Evolutionary conservation across 2,888 invertebrate genomes (phyloP).

Genomic region (Conus canariensis): DNA sequence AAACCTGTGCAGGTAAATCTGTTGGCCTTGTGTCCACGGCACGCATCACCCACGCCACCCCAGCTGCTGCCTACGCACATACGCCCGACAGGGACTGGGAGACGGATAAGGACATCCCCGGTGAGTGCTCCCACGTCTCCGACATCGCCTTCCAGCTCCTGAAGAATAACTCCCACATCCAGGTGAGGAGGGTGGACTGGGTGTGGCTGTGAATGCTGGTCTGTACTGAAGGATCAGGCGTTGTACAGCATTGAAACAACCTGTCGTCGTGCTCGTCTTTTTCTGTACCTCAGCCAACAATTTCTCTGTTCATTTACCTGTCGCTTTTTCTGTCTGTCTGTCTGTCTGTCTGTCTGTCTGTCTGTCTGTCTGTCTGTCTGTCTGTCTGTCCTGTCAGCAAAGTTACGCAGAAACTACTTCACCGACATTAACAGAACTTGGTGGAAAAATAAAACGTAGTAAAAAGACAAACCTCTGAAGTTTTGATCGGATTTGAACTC

Average conservation of each 20-base stretch:
- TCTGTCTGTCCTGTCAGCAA: constrained; percentile 9
- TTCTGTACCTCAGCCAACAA: too few species aligned
- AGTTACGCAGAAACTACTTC: too few species aligned
- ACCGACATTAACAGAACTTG: too few species aligned
- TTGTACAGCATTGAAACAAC: too few species aligned
- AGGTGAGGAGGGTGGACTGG: constrained; percentile 52
- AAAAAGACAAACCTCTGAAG: too few species aligned
- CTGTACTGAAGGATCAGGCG: too few species aligned
- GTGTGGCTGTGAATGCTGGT: background rate
- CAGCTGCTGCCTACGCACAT: constrained; percentile 63
- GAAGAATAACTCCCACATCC: constrained; percentile 62
- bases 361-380: background rate
- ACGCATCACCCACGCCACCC: constrained; percentile 68
- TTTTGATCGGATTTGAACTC: too few species aligned
- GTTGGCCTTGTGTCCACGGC: constrained; percentile 66
- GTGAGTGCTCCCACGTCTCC: constrained; percentile 52
- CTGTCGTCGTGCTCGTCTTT: too few species aligned
- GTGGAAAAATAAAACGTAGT: too few species aligned
- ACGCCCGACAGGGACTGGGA: constrained; percentile 64
- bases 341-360: background rate
- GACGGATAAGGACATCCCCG: constrained; percentile 59
- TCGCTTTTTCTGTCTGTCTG: background rate
- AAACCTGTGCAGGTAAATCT: constrained; percentile 60
- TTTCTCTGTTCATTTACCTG: background rate
- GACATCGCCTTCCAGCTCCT: constrained; percentile 68